phyloP scores from a whole-genome alignment of 2,888 invertebrate species.

The Scaeva pyrastri region DNA sequence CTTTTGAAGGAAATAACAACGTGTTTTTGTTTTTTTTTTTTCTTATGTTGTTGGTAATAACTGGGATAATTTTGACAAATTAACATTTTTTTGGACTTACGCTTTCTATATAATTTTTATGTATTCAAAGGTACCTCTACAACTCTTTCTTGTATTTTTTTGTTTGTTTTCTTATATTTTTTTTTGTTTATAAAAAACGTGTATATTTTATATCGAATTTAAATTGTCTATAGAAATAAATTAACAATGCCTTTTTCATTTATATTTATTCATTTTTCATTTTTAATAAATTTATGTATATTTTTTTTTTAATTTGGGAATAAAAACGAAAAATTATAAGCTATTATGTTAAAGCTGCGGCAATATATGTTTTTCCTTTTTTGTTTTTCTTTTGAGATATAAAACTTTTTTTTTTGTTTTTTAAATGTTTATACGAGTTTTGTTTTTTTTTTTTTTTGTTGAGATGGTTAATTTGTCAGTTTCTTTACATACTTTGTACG shows the following conservation, averaged over 20 bases:
- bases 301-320: constrained; percentile 45
- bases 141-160: constrained; percentile 37
- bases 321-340: constrained; percentile 66
- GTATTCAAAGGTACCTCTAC: constrained; percentile 57
- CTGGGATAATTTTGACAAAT: constrained; percentile 41
- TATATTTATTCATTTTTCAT: constrained; percentile 38
- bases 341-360: constrained; percentile 72
- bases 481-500: constrained; percentile 71
- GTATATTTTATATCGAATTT: constrained; percentile 41
- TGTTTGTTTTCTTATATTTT: constrained; percentile 16
- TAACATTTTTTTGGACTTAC: constrained; percentile 31
- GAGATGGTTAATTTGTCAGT: constrained; percentile 52
- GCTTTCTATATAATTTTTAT: constrained; percentile 35
- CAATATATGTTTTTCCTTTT: constrained; percentile 65
- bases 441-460: constrained; percentile 41
- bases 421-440: constrained; percentile 40
- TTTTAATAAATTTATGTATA: constrained; percentile 44
- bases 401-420: constrained; percentile 47
- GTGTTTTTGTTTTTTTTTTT: neutral
- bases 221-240: constrained; percentile 42
- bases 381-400: constrained; percentile 55
- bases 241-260: constrained; percentile 35
- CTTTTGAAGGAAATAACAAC: constrained; percentile 47
- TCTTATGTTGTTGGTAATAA: constrained; percentile 6
- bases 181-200: constrained; percentile 51